phyloP scores from a whole-genome alignment of 2,797 vertebrate species.

The Dendrocincla tyrannina region DNA sequence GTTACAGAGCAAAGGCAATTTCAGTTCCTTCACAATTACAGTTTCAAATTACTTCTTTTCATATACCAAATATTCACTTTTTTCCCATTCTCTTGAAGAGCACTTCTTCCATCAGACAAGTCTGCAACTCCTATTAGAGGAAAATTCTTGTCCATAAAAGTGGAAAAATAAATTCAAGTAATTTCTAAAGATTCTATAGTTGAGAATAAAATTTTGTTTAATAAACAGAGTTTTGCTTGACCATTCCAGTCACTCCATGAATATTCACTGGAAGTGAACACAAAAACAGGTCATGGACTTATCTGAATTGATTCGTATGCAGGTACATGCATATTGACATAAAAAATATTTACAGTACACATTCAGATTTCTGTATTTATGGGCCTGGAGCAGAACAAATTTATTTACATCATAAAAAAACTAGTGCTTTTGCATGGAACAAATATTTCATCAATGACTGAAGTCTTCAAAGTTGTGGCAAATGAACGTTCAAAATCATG shows the following conservation, averaged over 20 bases:
- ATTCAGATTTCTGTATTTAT: not conserved
- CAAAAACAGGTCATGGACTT: not conserved
- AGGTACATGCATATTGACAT: not conserved
- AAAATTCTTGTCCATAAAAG: not conserved
- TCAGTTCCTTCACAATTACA: not conserved
- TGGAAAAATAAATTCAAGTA: not conserved
- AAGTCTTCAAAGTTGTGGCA: slow-evolving; percentile 6
- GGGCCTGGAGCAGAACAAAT: not conserved
- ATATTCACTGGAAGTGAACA: not conserved
- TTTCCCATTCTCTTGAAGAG: not conserved
- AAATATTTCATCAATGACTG: not conserved
- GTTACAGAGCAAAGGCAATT: not conserved
- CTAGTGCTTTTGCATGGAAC: not conserved
- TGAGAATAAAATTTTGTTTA: not conserved
- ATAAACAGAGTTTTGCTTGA: not conserved
- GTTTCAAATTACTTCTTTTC: slow-evolving; percentile 11
- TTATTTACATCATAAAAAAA: not conserved
- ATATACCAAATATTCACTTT: not conserved
- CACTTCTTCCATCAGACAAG: not conserved
- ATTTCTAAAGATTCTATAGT: not conserved
- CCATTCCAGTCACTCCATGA: not conserved
- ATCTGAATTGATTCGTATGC: not conserved
- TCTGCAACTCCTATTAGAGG: not conserved
- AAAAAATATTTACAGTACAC: not conserved
- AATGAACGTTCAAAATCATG: slow-evolving; percentile 24